phyloP scores from a whole-genome alignment of 2,113 vertebrate genomes.

The Cepphus grylle region DNA sequence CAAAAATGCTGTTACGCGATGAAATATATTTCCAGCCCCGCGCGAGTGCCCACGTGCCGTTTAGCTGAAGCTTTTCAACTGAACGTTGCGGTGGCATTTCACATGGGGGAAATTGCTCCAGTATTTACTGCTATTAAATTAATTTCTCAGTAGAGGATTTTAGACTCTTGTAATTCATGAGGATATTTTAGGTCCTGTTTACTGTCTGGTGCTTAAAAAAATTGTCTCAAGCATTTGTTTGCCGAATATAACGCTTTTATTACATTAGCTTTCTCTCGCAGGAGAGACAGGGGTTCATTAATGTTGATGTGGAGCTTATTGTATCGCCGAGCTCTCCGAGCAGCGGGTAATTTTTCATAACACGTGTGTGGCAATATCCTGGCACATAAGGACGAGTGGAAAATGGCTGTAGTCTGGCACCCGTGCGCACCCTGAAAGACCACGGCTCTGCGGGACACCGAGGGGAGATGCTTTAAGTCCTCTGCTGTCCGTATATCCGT shows the following conservation, averaged over 20 bases:
- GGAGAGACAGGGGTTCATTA: slow-evolving; percentile 61
- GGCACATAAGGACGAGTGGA: not conserved
- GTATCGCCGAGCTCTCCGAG: slow-evolving; percentile 37
- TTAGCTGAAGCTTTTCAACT: slow-evolving; percentile 23
- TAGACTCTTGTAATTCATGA: slow-evolving; percentile 56
- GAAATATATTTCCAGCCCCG: not conserved
- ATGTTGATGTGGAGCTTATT: slow-evolving; percentile 50
- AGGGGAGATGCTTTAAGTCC: not conserved
- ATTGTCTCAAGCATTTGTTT: slow-evolving; percentile 57
- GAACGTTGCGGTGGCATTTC: not conserved
- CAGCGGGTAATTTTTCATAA: slow-evolving; percentile 54
- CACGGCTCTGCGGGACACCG: rapidly evolving
- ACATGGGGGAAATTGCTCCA: slow-evolving; percentile 38
- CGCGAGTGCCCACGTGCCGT: not conserved
- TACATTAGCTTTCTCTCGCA: slow-evolving; percentile 27
- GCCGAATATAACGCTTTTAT: slow-evolving; percentile 55
- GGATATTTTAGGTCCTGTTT: slow-evolving; percentile 63
- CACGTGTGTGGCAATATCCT: slow-evolving; percentile 27
- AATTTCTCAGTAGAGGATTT: slow-evolving; percentile 51
- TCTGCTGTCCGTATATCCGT: rapidly evolving
- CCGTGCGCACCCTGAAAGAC: not conserved
- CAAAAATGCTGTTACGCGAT: rapidly evolving
- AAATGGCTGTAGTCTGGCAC: not conserved
- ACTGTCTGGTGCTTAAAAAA: slow-evolving; percentile 59
- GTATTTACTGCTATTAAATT: slow-evolving; percentile 55